Percentiles rank a stretch among this genome's conserved stretches.
These are phyloP conservation scores for Saccopteryx leptura DNA, from an alignment of 2,113 vertebrate species.

Conservation along the genomic window DNA sequence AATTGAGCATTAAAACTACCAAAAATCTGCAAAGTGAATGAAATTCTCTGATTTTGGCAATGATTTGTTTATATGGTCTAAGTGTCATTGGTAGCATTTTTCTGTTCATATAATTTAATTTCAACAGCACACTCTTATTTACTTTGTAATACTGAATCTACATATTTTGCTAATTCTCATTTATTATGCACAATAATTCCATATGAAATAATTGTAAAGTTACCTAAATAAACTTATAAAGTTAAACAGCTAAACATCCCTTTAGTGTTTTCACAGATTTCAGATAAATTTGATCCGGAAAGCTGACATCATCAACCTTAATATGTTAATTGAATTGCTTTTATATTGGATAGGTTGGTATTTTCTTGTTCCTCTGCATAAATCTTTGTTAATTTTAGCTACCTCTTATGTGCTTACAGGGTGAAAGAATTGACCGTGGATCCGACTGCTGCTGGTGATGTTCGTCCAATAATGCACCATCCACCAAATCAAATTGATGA, in stretches of 20 bases:
- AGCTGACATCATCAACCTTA: conserved; percentile 86
- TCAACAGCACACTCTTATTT: conserved; percentile 11
- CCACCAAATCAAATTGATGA: conserved; percentile 94
- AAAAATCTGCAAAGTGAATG: background rate
- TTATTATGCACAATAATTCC: conserved; percentile 57
- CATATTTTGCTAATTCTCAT: conserved; percentile 25
- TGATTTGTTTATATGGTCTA: conserved; percentile 47
- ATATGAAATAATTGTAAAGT: conserved; percentile 60
- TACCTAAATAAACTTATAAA: conserved; percentile 19
- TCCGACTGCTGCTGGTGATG: conserved; percentile 89
- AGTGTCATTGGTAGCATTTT: conserved; percentile 34
- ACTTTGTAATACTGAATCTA: conserved; percentile 44
- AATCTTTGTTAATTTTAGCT: conserved; percentile 70
- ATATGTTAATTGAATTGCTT: conserved; percentile 66
- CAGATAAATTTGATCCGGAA: conserved; percentile 78
- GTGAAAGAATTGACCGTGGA: conserved; percentile 95
- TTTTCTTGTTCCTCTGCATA: conserved; percentile 53
- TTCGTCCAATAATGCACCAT: conserved; percentile 91
- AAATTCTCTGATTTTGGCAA: conserved; percentile 33
- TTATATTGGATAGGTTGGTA: conserved; percentile 68
- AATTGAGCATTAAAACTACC: conserved; percentile 29
- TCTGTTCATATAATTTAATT: conserved; percentile 31
- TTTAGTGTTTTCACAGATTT: conserved; percentile 29
- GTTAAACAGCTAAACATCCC: background rate
- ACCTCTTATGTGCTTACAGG: conserved; percentile 86